Base-by-base conservation (phyloP, 2,888 invertebrate genomes). In the Plusia festucae region DNA sequence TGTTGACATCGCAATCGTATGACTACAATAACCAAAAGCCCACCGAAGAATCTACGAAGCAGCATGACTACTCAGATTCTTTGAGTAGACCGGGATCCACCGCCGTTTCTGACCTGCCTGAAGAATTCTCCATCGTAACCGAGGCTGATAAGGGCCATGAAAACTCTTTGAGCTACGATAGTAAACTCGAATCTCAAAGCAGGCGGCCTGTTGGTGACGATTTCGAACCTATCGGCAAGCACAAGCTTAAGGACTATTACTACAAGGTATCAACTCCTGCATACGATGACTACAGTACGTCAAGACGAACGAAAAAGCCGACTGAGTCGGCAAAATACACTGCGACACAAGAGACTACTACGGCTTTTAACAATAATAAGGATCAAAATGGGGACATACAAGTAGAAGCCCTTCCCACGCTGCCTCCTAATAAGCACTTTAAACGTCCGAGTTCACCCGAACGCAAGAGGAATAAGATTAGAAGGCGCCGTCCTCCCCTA, bases 191-290 rank as follows among this genome's bases (percentile, higher is more conserved):
- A 88, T 89, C 92, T 76, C 93, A 94, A 91, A 94, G 91, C 80
- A 91, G 93, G 82, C 92, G 92, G 82, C 95, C 95, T 62, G 82
- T 91, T 71, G 93, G 91, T 69, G 93, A 94, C 75, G 94, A 94
- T 69, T 94, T 93, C 81, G 93, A 94, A 83, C 94, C 94, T 18
- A 93, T 95, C 72, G 90, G 89, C 64, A 90, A 91, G 67, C 89
- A 93, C 69, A 94, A 94, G 70, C 88, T 94, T 15, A 94, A 93
- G 79, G 95, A 95, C 65, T 94, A 94, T 82, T 95, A 94, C 73
- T 94, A 95, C 64, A 93, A 90, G 80, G 92, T 94, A 58, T 93
- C 94, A 56, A 93, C 94, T 65, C 91, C 94, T 27, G 70, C 86
- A 20, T 92, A 93, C 76, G 90, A 90, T 53, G 92, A 93, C 54